phyloP scores from a whole-genome alignment of 2,113 vertebrate species.

The Coreoperca whiteheadi region DNA sequence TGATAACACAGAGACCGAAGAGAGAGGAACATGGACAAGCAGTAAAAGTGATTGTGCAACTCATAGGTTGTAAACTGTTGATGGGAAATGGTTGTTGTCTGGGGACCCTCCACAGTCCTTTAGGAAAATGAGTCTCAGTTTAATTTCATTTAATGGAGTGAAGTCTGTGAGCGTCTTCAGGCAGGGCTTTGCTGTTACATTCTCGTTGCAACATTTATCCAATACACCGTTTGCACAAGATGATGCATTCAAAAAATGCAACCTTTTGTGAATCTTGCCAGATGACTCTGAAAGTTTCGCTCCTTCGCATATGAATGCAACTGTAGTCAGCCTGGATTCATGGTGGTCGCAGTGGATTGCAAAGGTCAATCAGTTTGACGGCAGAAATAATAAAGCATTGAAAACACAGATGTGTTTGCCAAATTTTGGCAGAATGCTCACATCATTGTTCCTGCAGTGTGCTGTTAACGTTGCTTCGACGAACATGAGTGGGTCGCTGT shows the following conservation, averaged over 20 bases:
- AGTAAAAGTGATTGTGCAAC: conserved; percentile 38
- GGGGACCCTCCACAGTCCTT: background rate
- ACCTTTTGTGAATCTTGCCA: background rate
- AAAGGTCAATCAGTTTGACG: background rate
- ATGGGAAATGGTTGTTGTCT: background rate
- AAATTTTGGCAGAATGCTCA: no score
- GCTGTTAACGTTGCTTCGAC: background rate
- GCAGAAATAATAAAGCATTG: background rate
- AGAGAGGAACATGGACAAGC: background rate
- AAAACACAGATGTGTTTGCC: no score
- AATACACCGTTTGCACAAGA: background rate
- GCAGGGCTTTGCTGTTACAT: background rate
- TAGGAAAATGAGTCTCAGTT: background rate
- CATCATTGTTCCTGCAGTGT: background rate
- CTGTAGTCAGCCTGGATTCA: background rate
- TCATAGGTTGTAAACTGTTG: background rate
- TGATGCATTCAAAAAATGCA: background rate
- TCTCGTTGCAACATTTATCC: background rate
- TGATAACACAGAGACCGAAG: conserved; percentile 28
- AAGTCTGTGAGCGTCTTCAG: background rate
- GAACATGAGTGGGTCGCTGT: background rate
- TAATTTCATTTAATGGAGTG: background rate
- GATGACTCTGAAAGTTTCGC: background rate
- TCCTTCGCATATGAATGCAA: background rate
- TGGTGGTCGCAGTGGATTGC: background rate